Conservation (phyloP, 2,888 invertebrate species). For the Drosophila quasianomalipes region DNA sequence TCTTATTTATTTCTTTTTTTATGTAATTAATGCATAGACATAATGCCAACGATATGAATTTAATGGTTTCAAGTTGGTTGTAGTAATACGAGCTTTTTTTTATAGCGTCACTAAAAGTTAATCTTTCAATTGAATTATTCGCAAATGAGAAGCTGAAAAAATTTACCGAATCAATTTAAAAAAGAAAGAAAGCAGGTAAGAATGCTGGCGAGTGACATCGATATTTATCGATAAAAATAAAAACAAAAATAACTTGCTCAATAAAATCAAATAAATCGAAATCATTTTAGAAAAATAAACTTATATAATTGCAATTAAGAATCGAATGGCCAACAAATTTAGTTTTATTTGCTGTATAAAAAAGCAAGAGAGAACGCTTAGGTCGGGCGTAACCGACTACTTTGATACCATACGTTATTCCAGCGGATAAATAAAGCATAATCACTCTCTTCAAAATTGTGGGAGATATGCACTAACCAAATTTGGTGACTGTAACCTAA, state of each 20-base stretch:
- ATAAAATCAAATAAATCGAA: slow-evolving; percentile 7
- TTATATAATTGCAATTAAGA: background rate
- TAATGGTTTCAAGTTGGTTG: background rate
- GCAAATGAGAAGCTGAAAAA: background rate
- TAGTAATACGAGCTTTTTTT: background rate
- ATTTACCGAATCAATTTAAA: background rate
- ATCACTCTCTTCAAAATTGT: no score
- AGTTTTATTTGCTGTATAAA: no score
- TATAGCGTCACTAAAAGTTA: background rate
- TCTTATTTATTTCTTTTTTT: background rate
- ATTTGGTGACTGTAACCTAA: no score
- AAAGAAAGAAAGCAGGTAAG: background rate
- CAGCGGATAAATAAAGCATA: no score
- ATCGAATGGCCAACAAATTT: background rate
- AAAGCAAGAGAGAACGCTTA: no score
- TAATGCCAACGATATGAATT: background rate
- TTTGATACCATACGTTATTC: no score
- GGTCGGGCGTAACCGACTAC: no score
- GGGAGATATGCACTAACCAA: no score
- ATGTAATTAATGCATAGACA: background rate
- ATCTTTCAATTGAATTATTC: background rate
- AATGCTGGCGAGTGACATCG: background rate
- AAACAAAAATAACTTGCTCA: slow-evolving; percentile 5
- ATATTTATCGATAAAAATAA: slow-evolving; percentile 6
- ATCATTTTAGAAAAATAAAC: background rate